A percentile compares a stretch with the other conserved stretches of the same genome.
phyloP scores from a whole-genome alignment of 2,113 vertebrate genomes.

The Prinia subflava region DNA sequence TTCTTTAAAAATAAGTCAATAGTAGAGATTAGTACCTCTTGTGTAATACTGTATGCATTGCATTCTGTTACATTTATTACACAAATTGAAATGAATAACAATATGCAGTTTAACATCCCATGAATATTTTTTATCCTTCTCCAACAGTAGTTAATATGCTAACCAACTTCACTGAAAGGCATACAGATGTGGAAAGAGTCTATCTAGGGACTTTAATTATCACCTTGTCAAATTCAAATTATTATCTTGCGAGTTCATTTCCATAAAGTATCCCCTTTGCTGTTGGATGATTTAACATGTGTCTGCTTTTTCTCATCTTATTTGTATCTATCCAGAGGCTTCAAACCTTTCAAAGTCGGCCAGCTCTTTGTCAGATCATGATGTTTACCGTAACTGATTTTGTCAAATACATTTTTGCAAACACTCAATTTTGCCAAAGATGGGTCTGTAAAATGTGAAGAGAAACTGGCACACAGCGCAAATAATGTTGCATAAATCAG shows the following conservation, averaged over 20 bases:
- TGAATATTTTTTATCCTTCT: slow-evolving; percentile 75
- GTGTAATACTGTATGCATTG: slow-evolving; percentile 66
- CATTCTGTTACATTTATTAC: slow-evolving; percentile 76
- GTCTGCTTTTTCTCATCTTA: slow-evolving; percentile 72
- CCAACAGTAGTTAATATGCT: slow-evolving; percentile 75
- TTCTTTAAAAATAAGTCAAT: slow-evolving; percentile 51
- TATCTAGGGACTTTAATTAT: slow-evolving; percentile 90
- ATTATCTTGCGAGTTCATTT: slow-evolving; percentile 83
- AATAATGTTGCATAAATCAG: slow-evolving; percentile 54
- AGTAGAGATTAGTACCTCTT: slow-evolving; percentile 63
- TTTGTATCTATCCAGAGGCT: slow-evolving; percentile 70
- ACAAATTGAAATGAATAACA: slow-evolving; percentile 80
- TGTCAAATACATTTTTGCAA: slow-evolving; percentile 61
- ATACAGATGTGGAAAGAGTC: slow-evolving; percentile 77
- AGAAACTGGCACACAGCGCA: not conserved
- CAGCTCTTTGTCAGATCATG: slow-evolving; percentile 53
- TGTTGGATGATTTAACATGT: slow-evolving; percentile 75
- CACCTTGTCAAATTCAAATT: slow-evolving; percentile 89
- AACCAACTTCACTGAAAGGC: slow-evolving; percentile 75
- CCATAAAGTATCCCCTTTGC: slow-evolving; percentile 77
- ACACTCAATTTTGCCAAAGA: slow-evolving; percentile 54
- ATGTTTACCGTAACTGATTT: slow-evolving; percentile 67
- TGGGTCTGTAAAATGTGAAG: not conserved
- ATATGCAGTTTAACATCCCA: slow-evolving; percentile 74
- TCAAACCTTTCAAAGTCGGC: slow-evolving; percentile 52